A percentile compares a stretch with the other conserved stretches of the same genome.
These are phyloP conservation scores for Plumapathes pennacea DNA, from an alignment of 92 coral and sea anemone species.

Conservation along the genomic window DNA sequence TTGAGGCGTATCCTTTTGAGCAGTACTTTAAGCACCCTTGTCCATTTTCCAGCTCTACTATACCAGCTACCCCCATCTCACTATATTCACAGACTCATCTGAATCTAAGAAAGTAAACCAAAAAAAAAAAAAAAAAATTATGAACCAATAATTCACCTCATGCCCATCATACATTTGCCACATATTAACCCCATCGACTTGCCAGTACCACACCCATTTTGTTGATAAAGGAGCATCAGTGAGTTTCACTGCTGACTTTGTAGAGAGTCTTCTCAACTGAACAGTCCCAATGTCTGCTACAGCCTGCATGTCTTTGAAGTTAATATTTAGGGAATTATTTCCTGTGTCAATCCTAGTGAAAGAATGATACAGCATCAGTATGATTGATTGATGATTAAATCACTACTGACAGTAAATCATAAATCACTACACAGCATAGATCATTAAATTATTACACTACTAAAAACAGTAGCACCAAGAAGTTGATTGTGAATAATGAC, in stretches of 20 bases:
- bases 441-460: not conserved
- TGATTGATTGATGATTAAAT: too few species aligned
- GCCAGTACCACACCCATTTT: slow-evolving; percentile 79
- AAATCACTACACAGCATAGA: not conserved
- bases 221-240: slow-evolving; percentile 51
- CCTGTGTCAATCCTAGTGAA: slow-evolving; percentile 41
- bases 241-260: slow-evolving; percentile 35
- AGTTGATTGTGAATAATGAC: not conserved
- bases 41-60: too few species aligned
- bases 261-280: slow-evolving; percentile 51
- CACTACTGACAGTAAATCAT: too few species aligned
- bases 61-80: too few species aligned
- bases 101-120: not conserved
- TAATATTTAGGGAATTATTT: slow-evolving; percentile 9
- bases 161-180: slow-evolving; percentile 58
- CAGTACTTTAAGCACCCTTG: too few species aligned
- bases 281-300: slow-evolving; percentile 29
- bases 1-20: too few species aligned
- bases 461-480: not conserved
- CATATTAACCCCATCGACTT: slow-evolving; percentile 14
- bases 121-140: not conserved
- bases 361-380: not conserved
- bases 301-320: slow-evolving; percentile 43
- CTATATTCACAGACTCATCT: too few species aligned
- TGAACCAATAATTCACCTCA: slow-evolving; percentile 2